These are phyloP conservation scores for Oryzias dopingdopingensis DNA, from an alignment of 2,797 vertebrate species.

Conservation along the genomic window DNA sequence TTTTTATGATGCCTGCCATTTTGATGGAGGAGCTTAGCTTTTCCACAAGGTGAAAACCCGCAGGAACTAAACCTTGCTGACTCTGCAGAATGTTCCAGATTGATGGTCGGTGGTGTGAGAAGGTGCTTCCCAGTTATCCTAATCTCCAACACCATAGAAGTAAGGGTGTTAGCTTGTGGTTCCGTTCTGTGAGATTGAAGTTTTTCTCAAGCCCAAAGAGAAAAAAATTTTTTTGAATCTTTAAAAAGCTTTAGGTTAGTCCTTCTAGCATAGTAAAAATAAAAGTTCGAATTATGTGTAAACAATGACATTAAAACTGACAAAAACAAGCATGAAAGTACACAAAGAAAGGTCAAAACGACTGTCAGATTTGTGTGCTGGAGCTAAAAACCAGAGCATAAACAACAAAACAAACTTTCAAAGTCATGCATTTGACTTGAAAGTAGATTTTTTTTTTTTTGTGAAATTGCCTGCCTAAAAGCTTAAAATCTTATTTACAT, in stretches of 20 bases:
- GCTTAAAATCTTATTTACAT: slow-evolving; percentile 58
- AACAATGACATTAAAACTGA: slow-evolving; percentile 1
- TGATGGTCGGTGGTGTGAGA: too few relatives aligned
- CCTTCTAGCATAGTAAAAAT: slow-evolving; percentile 1
- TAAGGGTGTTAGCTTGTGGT: neutral
- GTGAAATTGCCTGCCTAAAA: slow-evolving; percentile 28
- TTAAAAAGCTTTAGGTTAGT: neutral
- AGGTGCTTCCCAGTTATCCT: too few relatives aligned
- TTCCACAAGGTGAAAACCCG: too few relatives aligned
- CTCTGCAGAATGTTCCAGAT: too few relatives aligned
- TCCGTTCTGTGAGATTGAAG: slow-evolving; percentile 36
- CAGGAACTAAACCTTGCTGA: too few relatives aligned
- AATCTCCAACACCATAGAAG: neutral
- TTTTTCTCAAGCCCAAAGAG: slow-evolving; percentile 24
- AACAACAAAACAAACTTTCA: slow-evolving; percentile 39
- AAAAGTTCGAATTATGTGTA: slow-evolving; percentile 2
- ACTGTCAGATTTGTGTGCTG: neutral
- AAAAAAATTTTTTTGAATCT: slow-evolving; percentile 36
- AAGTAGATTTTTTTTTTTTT: slow-evolving; percentile 20
- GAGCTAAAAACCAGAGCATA: slow-evolving; percentile 7
- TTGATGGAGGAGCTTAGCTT: too few relatives aligned
- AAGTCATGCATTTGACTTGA: slow-evolving; percentile 32
- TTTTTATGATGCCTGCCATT: too few relatives aligned
- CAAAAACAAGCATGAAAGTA: slow-evolving; percentile 10
- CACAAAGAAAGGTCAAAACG: neutral